phyloP scores from a whole-genome alignment of 2,113 vertebrate genomes.

The Cebus imitator region DNA sequence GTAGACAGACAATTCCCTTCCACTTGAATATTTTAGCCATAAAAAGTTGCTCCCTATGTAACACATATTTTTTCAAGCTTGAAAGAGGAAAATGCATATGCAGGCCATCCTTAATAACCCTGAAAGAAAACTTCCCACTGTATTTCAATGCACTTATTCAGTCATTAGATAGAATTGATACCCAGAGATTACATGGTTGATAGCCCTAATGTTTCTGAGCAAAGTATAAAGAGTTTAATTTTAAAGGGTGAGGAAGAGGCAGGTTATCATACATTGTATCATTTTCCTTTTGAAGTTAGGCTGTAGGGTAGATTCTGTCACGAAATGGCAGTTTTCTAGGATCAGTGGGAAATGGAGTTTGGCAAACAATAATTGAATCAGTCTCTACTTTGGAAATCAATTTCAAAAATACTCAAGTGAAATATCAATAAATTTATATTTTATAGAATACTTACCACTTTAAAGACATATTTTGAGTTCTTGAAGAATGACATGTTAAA shows the following conservation, averaged over 20 bases:
- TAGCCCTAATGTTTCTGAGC: neutral
- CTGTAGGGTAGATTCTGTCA: neutral
- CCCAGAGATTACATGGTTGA: neutral
- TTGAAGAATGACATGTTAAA: neutral
- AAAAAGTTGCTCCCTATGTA: neutral
- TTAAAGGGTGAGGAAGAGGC: neutral
- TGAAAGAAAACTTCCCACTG: neutral
- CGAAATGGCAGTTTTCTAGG: neutral
- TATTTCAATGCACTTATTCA: conserved; percentile 10
- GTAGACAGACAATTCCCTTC: neutral
- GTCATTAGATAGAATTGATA: conserved; percentile 15
- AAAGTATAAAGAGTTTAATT: neutral
- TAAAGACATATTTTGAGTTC: neutral
- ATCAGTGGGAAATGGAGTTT: neutral
- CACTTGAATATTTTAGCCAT: conserved; percentile 19
- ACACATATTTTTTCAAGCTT: neutral
- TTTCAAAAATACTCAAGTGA: neutral
- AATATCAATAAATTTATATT: neutral
- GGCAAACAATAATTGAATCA: neutral
- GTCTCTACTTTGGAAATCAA: neutral
- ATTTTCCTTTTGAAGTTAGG: neutral
- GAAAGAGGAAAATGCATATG: conserved; percentile 50
- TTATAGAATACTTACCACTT: neutral
- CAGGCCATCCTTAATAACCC: neutral
- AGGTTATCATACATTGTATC: neutral